Conservation (phyloP, 2,797 vertebrate species). For the Anomalospiza imberbis region DNA sequence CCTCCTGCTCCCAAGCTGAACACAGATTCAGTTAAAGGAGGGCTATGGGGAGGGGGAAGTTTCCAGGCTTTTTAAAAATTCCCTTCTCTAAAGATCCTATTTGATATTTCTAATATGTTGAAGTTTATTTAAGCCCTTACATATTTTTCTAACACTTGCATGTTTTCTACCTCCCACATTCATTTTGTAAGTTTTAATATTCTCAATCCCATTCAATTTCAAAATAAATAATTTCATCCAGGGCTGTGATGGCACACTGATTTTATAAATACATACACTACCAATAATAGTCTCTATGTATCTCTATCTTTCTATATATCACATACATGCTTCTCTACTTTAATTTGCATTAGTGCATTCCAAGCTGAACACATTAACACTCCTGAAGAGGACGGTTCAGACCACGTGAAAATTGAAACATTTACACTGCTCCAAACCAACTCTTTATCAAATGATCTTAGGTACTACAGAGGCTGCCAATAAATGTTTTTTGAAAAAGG, state of each 20-base stretch:
- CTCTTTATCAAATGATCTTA: not conserved
- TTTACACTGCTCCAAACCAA: not conserved
- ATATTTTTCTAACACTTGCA: not conserved
- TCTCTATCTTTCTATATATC: not conserved
- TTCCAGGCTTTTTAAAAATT: not conserved
- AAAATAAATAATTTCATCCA: not conserved
- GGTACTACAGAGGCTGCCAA: not conserved
- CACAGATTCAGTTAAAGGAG: not conserved
- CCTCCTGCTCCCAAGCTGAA: not conserved
- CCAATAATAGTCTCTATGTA: not conserved
- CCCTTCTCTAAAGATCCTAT: not conserved
- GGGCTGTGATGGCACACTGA: not conserved
- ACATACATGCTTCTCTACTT: not conserved
- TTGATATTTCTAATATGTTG: not conserved
- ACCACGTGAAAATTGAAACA: not conserved
- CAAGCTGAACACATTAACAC: not conserved
- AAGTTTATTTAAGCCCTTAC: not conserved
- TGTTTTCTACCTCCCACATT: not conserved
- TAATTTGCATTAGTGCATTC: not conserved
- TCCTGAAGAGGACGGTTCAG: not conserved
- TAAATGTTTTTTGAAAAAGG: not conserved
- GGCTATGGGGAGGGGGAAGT: not conserved
- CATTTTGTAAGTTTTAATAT: not conserved
- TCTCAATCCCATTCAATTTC: not conserved
- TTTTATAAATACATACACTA: not conserved